phyloP scores from a whole-genome alignment of 2,797 vertebrate genomes.

The Crax fasciolata region DNA sequence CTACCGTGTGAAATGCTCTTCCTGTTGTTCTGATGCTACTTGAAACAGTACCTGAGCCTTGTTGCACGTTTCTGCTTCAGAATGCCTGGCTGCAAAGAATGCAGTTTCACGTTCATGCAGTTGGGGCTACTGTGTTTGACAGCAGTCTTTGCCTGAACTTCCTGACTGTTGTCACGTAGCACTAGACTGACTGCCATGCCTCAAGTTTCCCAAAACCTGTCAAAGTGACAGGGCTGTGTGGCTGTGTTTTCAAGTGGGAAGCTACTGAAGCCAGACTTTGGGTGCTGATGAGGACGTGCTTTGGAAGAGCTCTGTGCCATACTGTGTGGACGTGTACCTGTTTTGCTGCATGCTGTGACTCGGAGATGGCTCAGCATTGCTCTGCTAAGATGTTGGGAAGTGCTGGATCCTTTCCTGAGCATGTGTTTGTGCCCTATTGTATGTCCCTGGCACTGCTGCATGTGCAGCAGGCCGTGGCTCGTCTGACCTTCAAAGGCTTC shows the following conservation, averaged over 20 bases:
- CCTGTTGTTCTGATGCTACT: neutral
- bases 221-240: neutral
- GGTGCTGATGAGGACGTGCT: neutral
- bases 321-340: neutral
- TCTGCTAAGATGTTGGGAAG: neutral
- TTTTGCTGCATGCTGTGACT: neutral
- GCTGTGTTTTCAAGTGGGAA: neutral
- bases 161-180: neutral
- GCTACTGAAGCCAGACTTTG: neutral
- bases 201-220: neutral
- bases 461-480: neutral
- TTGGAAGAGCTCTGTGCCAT: neutral
- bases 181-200: accelerated
- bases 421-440: accelerated
- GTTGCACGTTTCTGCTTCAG: neutral
- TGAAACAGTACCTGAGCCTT: neutral
- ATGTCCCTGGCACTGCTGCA: neutral
- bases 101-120: neutral
- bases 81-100: neutral
- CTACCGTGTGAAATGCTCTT: accelerated
- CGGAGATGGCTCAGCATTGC: neutral
- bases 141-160: neutral
- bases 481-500: neutral
- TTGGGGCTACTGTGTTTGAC: accelerated
- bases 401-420: neutral